Base-by-base conservation (phyloP, 2,888 invertebrate species). In the Athalia circularis region DNA sequence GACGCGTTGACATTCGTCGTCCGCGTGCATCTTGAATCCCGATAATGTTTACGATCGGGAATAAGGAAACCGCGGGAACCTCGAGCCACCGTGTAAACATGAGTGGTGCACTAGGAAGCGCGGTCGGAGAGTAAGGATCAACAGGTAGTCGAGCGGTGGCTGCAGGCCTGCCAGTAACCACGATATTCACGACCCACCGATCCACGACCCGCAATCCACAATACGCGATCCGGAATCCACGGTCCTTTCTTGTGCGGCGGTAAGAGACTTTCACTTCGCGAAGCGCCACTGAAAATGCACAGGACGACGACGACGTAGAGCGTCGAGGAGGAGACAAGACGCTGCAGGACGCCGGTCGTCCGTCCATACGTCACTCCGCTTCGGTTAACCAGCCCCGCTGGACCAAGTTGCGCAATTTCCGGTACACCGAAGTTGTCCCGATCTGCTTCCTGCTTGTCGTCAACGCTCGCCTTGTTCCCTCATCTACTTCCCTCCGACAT, bases 241-340 rank as follows among this genome's bases (percentile, higher is more conserved):
- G 29, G 29, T 29, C 29, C 29, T 29, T 29, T 29, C 29, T 29
- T 29, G 2, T 29, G 29, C 29, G 29, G 29, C 29, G 2, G 15
- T 62, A 62, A 8, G 80, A 82, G 83, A 88, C 88, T 88, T 88
- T 88, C 87, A 86, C 88, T 87, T 84, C 68, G 81, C 82, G 79
- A 59, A 83, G 85, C 85, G 84, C 84, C 82, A 84, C 83, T 85
- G 85, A 85, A 82, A 85, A 29, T 29, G 83, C 83, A 84, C 82
- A 80, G 82, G 81, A 83, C 85, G 84, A 86, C 86, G 83, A 86
- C 85, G 84, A 47, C n/a, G 57, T 45, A 52, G 1, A 13, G 72
- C 45, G 59, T 52, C 43, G 59, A 59, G 47, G 47, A 54, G 9
- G 11, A 13, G 65, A 43, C 50, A 48, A 52, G 29, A 50, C 52